Evolutionary conservation across 2,797 vertebrate species (phyloP).

Genomic region (Etheostoma nigrum): DNA sequence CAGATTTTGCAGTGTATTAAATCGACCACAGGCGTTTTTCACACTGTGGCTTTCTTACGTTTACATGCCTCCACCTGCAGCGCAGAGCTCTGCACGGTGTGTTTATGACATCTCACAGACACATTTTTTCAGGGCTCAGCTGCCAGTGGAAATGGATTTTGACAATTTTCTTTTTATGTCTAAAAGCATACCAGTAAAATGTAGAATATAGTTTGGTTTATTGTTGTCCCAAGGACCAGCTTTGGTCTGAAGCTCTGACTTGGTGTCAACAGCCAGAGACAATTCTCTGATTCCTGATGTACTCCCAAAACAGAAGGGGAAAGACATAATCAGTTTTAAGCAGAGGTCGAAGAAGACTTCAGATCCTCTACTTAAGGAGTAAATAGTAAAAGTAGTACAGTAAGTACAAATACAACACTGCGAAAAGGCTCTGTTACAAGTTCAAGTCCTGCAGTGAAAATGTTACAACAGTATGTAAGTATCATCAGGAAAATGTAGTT

Average conservation of each 20-base stretch:
- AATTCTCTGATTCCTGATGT: neutral
- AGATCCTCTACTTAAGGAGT: no score
- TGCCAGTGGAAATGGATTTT: neutral
- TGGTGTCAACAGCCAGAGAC: neutral
- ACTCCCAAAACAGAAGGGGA: no score
- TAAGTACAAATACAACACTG: no score
- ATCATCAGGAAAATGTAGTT: no score
- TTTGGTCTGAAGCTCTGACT: neutral
- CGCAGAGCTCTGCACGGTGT: neutral
- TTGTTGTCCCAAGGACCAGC: neutral
- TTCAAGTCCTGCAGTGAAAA: no score
- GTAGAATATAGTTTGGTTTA: neutral
- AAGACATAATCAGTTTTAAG: no score
- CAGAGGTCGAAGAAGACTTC: no score
- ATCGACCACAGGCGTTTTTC: slow-evolving; percentile 61
- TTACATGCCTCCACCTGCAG: slow-evolving; percentile 46
- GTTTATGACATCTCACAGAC: neutral
- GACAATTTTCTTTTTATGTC: neutral
- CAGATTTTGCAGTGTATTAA: slow-evolving; percentile 61
- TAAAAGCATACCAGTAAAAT: neutral
- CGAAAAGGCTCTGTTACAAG: no score
- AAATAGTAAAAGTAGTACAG: no score
- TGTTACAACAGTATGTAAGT: no score
- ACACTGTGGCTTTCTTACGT: slow-evolving; percentile 46
- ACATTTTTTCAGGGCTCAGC: neutral